A percentile compares a stretch with the other conserved stretches of the same genome.
Evolutionary conservation across 2,888 invertebrate genomes (phyloP).

Genomic region (Apamea monoglypha): DNA sequence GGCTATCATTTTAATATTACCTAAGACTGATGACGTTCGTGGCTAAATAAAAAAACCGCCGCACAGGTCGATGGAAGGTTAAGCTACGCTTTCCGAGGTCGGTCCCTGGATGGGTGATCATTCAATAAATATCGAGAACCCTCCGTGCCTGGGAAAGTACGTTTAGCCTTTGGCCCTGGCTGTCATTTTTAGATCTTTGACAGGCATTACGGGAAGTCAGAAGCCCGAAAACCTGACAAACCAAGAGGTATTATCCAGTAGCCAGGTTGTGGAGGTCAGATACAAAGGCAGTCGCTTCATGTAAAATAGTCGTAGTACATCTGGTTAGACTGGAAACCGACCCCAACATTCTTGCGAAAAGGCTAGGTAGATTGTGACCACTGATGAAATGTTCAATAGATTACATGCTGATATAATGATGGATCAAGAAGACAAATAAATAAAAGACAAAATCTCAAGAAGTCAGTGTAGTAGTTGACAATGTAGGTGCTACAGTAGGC

Average conservation of each 20-base stretch:
- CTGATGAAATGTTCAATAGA: neutral
- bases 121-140: neutral
- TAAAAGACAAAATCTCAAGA: slow-evolving; percentile 38
- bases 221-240: no score
- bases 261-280: no score
- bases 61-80: neutral
- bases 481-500: slow-evolving; percentile 32
- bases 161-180: no score
- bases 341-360: no score
- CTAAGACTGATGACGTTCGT: neutral
- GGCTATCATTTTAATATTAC: neutral
- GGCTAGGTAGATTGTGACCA: neutral
- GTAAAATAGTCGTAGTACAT: no score
- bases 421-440: slow-evolving; percentile 5
- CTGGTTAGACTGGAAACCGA: no score
- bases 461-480: slow-evolving; percentile 41
- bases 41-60: neutral
- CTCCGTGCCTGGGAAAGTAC: neutral
- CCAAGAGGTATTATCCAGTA: neutral
- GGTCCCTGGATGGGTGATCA: neutral
- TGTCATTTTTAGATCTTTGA: no score
- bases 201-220: no score
- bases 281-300: no score
- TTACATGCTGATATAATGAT: neutral
- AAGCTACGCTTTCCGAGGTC: neutral